These are phyloP conservation scores for Drosophila ercepeae DNA, from an alignment of 1,140 invertebrate species.

Conservation along the genomic window DNA sequence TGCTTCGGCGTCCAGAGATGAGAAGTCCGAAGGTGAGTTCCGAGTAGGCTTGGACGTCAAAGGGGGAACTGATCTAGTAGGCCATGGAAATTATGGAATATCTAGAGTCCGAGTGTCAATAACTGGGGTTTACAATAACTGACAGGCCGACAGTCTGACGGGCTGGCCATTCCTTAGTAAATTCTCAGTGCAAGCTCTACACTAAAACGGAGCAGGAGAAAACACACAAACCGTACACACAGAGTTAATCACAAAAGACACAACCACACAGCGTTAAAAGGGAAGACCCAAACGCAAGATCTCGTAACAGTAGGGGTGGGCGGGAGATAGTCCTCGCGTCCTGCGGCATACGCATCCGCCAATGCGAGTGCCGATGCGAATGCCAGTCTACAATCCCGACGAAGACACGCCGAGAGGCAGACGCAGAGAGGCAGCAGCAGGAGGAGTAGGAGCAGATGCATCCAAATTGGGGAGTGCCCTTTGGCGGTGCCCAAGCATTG, in stretches of 20 bases:
- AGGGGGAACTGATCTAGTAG: background rate
- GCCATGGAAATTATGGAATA: too few species aligned
- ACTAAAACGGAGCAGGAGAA: background rate
- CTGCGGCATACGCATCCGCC: too few species aligned
- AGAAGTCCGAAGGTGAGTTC: constrained; percentile 73
- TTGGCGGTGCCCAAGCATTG: constrained; percentile 14
- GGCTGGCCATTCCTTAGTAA: background rate
- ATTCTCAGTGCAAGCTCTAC: background rate
- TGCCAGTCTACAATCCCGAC: background rate
- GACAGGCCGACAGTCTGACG: background rate
- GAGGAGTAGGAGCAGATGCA: constrained; percentile 6
- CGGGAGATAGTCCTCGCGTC: too few species aligned
- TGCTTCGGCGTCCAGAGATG: constrained; percentile 41
- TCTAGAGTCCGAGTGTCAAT: too few species aligned
- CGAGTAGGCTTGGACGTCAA: background rate
- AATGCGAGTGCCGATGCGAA: background rate
- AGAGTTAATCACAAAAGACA: background rate
- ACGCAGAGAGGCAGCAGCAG: background rate
- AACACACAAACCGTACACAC: too few species aligned
- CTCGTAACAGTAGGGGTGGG: too few species aligned
- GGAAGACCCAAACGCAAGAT: too few species aligned
- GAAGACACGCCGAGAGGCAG: background rate
- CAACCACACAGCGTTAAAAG: too few species aligned
- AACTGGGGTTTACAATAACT: too few species aligned
- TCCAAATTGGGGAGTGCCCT: constrained; percentile 63